phyloP scores from a whole-genome alignment of 2,888 invertebrate species.

The Cryptosula pallasiana region DNA sequence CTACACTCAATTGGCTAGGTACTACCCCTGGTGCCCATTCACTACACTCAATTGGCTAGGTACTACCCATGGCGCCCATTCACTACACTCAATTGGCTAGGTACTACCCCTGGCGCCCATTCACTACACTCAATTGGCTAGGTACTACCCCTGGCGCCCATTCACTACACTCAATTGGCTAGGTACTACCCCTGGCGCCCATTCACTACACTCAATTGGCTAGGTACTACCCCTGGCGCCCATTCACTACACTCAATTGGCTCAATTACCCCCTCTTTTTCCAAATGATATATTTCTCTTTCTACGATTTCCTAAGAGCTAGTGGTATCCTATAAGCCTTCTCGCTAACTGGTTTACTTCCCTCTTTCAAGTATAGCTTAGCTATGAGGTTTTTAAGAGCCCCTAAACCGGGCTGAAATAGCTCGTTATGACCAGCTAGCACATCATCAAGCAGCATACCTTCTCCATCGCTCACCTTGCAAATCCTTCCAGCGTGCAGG shows the following conservation, averaged over 20 bases:
- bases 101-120: too few relatives aligned
- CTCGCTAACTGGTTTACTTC: background rate
- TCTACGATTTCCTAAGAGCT: background rate
- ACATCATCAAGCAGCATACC: background rate
- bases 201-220: background rate
- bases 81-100: background rate
- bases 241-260: background rate
- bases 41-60: background rate
- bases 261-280: background rate
- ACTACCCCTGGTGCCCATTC: too few relatives aligned
- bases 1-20: background rate
- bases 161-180: background rate
- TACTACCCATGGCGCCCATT: too few relatives aligned
- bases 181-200: too few relatives aligned
- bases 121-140: background rate
- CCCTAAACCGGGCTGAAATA: background rate
- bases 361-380: background rate
- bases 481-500: background rate
- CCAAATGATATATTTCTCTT: background rate
- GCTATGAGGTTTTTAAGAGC: background rate
- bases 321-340: background rate
- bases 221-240: too few relatives aligned
- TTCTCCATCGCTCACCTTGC: background rate
- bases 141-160: too few relatives aligned
- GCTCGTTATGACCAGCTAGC: background rate